Conservation (phyloP, 2,113 vertebrate genomes). For the Hiodon alosoides region DNA sequence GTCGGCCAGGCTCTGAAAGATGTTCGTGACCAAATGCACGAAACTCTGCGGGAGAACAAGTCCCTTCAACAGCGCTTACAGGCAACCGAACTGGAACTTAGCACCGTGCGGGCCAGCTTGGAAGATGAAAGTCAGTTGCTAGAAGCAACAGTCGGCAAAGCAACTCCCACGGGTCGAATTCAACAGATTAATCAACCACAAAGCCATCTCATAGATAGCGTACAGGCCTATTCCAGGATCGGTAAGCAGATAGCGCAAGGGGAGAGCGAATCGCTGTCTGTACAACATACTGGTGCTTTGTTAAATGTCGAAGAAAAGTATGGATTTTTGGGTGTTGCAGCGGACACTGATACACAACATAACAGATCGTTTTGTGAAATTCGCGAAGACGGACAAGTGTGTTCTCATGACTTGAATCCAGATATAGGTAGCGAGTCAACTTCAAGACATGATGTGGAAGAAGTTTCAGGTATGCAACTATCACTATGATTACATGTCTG, state of each 20-base stretch:
- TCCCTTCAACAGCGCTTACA: slow-evolving; percentile 33
- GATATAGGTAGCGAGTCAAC: slow-evolving; percentile 2
- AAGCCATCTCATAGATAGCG: background rate
- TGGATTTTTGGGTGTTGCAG: background rate
- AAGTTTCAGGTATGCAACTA: slow-evolving; percentile 21
- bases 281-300: background rate
- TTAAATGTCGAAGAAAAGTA: slow-evolving; percentile 10
- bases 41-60: slow-evolving; percentile 38
- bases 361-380: slow-evolving; percentile 31
- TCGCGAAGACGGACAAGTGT: slow-evolving; percentile 30
- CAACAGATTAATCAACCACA: slow-evolving; percentile 22
- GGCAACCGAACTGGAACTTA: slow-evolving; percentile 32
- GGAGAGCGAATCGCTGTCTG: background rate
- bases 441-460: background rate
- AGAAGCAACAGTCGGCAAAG: background rate
- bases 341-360: background rate
- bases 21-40: slow-evolving; percentile 39
- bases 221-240: background rate
- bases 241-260: background rate
- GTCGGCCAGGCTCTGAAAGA: slow-evolving; percentile 39
- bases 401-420: slow-evolving; percentile 32
- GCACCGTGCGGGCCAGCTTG: slow-evolving; percentile 14
- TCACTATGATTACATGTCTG: background rate
- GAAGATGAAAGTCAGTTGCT: slow-evolving; percentile 7
- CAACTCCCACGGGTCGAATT: background rate